These are phyloP conservation scores for Mimumesa dahlbomi DNA, from an alignment of 2,888 invertebrate species.

Conservation along the genomic window DNA sequence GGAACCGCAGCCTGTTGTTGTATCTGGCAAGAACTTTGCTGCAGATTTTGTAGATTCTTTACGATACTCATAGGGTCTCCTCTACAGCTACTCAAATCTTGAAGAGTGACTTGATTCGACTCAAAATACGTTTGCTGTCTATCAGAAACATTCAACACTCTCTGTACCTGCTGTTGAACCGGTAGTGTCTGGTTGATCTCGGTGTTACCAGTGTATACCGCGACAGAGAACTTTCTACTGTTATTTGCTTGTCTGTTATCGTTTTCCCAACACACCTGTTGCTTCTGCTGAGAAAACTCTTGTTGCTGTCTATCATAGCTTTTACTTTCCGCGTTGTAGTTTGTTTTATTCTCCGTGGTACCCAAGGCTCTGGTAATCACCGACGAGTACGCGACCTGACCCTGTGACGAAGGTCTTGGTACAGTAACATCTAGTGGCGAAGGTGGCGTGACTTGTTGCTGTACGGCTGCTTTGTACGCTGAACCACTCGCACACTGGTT, in stretches of 20 bases:
- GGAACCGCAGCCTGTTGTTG: conserved; percentile 81
- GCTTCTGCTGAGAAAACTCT: conserved; percentile 80
- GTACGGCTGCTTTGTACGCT: conserved; percentile 69
- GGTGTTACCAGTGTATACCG: conserved; percentile 71
- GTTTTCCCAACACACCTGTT: conserved; percentile 77
- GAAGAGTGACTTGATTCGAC: conserved; percentile 84
- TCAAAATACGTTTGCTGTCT: conserved; percentile 87
- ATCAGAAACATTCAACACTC: conserved; percentile 81
- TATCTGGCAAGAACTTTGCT: conserved; percentile 82
- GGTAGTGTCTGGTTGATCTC: conserved; percentile 81
- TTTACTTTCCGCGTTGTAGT: conserved; percentile 70
- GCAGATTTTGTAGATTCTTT: conserved; percentile 86
- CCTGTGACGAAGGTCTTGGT: conserved; percentile 84
- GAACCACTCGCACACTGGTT: conserved; percentile 70
- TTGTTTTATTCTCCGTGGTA: conserved; percentile 81
- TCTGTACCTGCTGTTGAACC: conserved; percentile 79
- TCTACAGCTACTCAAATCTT: conserved; percentile 87
- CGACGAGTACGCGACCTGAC: conserved; percentile 89
- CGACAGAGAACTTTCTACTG: conserved; percentile 69
- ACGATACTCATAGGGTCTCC: conserved; percentile 90
- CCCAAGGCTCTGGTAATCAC: conserved; percentile 90
- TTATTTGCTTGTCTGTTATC: conserved; percentile 67
- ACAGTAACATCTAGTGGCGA: conserved; percentile 88
- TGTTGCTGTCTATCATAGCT: conserved; percentile 75
- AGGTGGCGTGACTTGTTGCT: conserved; percentile 82